Conservation (phyloP, 2,113 vertebrate genomes). For the Gavia stellata region DNA sequence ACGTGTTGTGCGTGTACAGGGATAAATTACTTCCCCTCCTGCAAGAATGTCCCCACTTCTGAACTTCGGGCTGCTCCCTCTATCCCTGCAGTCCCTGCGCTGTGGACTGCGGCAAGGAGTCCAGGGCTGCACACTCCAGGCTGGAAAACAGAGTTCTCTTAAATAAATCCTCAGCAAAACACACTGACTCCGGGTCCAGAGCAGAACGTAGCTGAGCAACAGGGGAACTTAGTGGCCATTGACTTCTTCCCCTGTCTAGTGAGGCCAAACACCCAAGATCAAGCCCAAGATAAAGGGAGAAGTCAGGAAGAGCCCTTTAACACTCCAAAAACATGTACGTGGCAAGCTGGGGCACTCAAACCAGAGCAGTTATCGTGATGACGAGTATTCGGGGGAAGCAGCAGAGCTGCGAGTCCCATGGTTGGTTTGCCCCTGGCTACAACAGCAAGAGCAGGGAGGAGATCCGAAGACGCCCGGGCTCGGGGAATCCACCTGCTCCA, state of each 20-base stretch:
- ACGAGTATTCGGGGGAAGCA: not conserved
- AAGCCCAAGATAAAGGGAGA: not conserved
- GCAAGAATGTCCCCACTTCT: not conserved
- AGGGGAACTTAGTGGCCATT: not conserved
- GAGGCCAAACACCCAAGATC: not conserved
- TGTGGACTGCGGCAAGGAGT: not conserved
- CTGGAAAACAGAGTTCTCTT: not conserved
- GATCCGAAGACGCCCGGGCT: not conserved
- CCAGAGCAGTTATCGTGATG: not conserved
- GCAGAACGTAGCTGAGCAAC: not conserved
- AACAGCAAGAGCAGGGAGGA: not conserved
- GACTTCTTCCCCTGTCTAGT: not conserved
- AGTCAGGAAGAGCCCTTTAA: not conserved
- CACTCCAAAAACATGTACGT: not conserved
- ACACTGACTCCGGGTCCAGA: not conserved
- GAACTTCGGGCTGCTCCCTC: not conserved
- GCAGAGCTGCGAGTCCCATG: not conserved
- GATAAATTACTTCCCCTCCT: not conserved
- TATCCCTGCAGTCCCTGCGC: not conserved
- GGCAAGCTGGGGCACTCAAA: not conserved
- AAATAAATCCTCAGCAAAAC: not conserved
- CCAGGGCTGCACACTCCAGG: not conserved
- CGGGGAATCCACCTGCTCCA: not conserved
- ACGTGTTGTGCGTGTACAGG: not conserved
- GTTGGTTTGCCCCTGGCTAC: not conserved